Base-by-base conservation (phyloP, 2,888 invertebrate genomes). In the Entomobrya multifasciata region DNA sequence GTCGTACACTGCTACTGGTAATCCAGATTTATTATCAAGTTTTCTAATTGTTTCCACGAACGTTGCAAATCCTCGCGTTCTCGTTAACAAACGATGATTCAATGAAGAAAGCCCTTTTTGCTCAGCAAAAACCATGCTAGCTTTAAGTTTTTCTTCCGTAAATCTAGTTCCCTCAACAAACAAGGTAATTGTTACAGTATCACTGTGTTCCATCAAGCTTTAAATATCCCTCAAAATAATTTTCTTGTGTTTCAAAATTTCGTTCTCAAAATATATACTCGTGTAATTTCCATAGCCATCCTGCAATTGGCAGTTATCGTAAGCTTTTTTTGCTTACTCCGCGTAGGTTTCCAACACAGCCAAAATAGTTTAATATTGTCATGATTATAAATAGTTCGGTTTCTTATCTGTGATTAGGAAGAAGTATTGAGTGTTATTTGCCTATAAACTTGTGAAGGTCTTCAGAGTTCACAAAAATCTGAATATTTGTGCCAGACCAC, bases 261-360 rank as follows among this genome's bases (percentile, higher is more conserved):
- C 98, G 94, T 92, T 97, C 97, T 83, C 98, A 94, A 93, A 98
- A 98, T 88, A 98, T 96, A 93, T 96, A 96, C 92, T 98, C 98
- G 0, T 97, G 96, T 92, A 98, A 97, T 93, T 97, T 96, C 98
- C 98, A 99, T 91, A 96, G 96, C 98, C 98, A 99, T 49, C 98
- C 98, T 91, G 98, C 47, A 3, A 90, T 95, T 27, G 98, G 98
- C 89, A 98, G 94, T 92, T 96, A 98, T 91, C 96, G 95, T 89
- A 98, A 95, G 15, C 96, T 95, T 93, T 97, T 97, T 93, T 99
- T 99, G 0, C 97, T 97, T 92, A 97, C 98, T 0, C 98, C 97
- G 94, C 98, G 98, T 91, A 97, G 97, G 92, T 97, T 97, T 49
- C 49, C 49, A 2, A 49, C 8, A 15, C 11, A 3, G 11, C 49